These are phyloP conservation scores for Harpegnathos saltator DNA, from an alignment of 1,140 invertebrate species.

Conservation along the genomic window DNA sequence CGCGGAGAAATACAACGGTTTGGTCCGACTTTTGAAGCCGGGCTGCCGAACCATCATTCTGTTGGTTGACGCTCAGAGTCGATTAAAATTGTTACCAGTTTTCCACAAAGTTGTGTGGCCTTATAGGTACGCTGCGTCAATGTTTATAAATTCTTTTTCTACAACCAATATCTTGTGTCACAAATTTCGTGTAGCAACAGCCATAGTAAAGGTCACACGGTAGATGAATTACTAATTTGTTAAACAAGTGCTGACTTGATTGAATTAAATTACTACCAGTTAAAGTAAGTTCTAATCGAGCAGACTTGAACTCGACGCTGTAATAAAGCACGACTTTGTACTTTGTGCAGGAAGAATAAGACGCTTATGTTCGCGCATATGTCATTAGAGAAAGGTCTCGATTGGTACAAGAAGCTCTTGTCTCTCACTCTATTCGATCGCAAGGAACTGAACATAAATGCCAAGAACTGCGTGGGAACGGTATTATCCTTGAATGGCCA, in stretches of 20 bases:
- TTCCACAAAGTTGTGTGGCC: conserved; percentile 98
- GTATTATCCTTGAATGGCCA: conserved; percentile 98
- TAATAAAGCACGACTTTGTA: conserved; percentile 3
- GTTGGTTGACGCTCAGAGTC: conserved; percentile 95
- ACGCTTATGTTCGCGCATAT: conserved; percentile 97
- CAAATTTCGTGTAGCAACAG: not conserved
- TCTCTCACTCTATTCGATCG: conserved; percentile 93
- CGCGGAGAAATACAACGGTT: conserved; percentile 97
- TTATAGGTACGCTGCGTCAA: conserved; percentile 90
- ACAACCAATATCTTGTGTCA: too few species aligned
- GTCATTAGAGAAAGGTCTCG: conserved; percentile 95
- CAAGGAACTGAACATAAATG: conserved; percentile 95
- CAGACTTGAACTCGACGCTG: too few species aligned
- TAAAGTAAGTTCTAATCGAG: too few species aligned
- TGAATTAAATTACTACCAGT: too few species aligned
- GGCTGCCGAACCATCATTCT: conserved; percentile 97
- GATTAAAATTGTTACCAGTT: conserved; percentile 93
- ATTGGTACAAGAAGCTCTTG: conserved; percentile 96
- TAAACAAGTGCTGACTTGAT: too few species aligned
- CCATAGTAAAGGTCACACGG: too few species aligned
- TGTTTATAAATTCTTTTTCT: not conserved
- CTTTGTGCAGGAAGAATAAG: conserved; percentile 92
- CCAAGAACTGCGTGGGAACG: conserved; percentile 98
- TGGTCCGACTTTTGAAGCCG: conserved; percentile 96
- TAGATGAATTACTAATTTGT: too few species aligned